phyloP scores from a whole-genome alignment of 1,140 invertebrate genomes.

The Drosophila miranda region DNA sequence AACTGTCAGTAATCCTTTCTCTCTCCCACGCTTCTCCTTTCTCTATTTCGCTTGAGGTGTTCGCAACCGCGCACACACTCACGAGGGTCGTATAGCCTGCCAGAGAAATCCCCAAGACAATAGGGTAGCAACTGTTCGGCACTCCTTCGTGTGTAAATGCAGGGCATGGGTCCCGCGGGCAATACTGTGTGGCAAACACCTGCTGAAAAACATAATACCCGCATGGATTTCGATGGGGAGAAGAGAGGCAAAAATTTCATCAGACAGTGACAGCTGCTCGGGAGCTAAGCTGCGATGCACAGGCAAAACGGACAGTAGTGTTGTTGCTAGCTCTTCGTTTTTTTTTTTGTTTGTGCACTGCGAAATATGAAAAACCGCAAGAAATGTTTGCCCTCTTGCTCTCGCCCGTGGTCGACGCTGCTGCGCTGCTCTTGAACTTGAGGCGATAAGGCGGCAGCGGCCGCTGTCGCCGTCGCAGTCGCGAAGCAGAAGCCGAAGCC shows the following conservation, averaged over 20 bases:
- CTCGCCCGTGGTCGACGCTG: too few relatives aligned
- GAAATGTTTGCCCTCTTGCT: conserved; percentile 3
- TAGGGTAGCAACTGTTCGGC: too few relatives aligned
- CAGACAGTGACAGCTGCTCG: conserved; percentile 17
- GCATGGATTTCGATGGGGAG: conserved; percentile 11
- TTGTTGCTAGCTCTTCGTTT: too few relatives aligned
- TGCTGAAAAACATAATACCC: background rate
- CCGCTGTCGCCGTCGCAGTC: too few relatives aligned
- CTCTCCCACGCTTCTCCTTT: too few relatives aligned
- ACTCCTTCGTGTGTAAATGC: too few relatives aligned
- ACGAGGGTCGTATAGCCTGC: too few relatives aligned
- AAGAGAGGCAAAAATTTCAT: conserved; percentile 32
- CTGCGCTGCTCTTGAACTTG: conserved; percentile 64
- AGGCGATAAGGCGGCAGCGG: conserved; percentile 17
- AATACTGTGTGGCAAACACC: background rate
- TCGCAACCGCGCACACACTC: conserved; percentile 19
- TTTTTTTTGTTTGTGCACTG: background rate
- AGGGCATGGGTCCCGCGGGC: too few relatives aligned
- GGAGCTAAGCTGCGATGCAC: conserved; percentile 58
- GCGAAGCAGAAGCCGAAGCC: too few relatives aligned
- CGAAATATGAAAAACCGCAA: conserved; percentile 14
- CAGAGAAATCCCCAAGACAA: too few relatives aligned
- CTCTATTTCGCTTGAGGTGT: conserved; percentile 41
- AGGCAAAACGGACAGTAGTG: background rate
- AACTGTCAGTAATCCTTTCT: background rate